Evolutionary conservation across 2,888 invertebrate species (phyloP).

Genomic region (Phlogophora meticulosa): DNA sequence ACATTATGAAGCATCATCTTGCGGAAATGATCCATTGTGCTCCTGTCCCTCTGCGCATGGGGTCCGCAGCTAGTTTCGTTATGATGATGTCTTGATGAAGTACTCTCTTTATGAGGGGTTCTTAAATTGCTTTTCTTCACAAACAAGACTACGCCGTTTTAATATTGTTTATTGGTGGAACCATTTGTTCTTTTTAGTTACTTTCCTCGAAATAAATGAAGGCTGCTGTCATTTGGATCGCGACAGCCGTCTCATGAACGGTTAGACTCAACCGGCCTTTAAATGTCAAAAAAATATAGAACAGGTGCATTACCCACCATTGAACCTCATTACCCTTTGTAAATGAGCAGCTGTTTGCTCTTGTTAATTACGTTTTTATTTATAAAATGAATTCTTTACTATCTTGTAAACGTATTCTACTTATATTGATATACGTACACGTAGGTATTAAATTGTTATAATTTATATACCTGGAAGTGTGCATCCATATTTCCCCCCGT

Average conservation of each 20-base stretch:
- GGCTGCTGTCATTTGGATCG: constrained; percentile 16
- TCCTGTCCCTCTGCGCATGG: constrained; percentile 77
- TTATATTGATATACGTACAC: background rate
- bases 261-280: constrained; percentile 60
- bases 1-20: constrained; percentile 81
- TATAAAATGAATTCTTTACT: constrained; percentile 57
- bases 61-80: constrained; percentile 81
- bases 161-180: constrained; percentile 48
- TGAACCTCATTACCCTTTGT: constrained; percentile 71
- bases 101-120: constrained; percentile 76
- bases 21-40: constrained; percentile 87
- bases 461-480: background rate
- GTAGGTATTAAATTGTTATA: background rate
- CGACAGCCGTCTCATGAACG: constrained; percentile 14
- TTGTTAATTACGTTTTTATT: constrained; percentile 69
- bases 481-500: constrained; percentile 7
- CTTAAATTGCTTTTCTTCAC: constrained; percentile 70
- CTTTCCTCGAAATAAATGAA: constrained; percentile 1
- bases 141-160: constrained; percentile 57
- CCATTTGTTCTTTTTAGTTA: constrained; percentile 19
- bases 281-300: constrained; percentile 70
- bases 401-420: constrained; percentile 32
- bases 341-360: constrained; percentile 74
- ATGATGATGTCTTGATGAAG: constrained; percentile 82
- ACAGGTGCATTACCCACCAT: constrained; percentile 71